Evolutionary conservation across 2,113 vertebrate genomes (phyloP).

Genomic region (Gopherus evgoodei): DNA sequence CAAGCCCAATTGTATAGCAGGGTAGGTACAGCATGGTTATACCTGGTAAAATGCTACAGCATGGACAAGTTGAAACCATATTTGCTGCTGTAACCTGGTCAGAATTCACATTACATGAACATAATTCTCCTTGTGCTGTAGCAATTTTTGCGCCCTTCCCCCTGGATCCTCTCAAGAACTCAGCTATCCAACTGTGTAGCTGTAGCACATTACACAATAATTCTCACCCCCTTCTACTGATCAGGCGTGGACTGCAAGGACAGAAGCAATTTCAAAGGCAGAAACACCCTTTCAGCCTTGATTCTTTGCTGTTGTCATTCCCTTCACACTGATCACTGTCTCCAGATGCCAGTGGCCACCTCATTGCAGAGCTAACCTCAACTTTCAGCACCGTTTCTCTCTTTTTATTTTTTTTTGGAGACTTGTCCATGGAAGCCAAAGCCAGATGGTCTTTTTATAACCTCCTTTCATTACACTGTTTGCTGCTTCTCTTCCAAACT

Average conservation of each 20-base stretch:
- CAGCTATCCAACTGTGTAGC: background rate
- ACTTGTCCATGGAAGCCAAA: background rate
- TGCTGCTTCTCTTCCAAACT: conserved; percentile 67
- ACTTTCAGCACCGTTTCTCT: background rate
- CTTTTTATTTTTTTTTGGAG: background rate
- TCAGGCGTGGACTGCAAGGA: background rate
- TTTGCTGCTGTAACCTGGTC: background rate
- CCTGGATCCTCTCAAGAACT: background rate
- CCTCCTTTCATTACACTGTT: conserved; percentile 69
- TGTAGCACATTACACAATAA: background rate
- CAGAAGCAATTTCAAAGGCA: background rate
- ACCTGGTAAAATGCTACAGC: accelerated
- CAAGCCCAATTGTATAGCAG: accelerated
- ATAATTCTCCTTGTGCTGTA: background rate
- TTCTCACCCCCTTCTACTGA: conserved; percentile 42
- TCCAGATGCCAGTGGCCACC: background rate
- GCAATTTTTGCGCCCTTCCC: background rate
- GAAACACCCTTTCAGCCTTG: background rate
- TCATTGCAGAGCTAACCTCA: background rate
- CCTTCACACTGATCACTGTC: background rate
- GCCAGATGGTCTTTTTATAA: conserved; percentile 45
- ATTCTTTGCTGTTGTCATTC: background rate
- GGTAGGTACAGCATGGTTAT: accelerated
- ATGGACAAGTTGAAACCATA: background rate
- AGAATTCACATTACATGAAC: background rate